Conservation (phyloP, 2,113 vertebrate species). For the Daphoenositta chrysoptera region DNA sequence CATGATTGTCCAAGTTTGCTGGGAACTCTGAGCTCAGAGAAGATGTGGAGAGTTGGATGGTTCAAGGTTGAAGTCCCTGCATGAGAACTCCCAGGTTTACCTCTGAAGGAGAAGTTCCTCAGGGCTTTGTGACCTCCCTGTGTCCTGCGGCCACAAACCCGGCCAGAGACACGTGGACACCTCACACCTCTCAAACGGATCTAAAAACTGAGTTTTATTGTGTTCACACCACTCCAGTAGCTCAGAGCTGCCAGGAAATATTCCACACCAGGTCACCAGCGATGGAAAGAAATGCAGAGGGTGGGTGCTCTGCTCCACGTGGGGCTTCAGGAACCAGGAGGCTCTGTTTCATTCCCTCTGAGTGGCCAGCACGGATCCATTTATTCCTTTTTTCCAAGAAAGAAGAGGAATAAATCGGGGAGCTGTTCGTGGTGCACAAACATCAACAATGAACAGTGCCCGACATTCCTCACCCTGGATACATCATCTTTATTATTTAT, state of each 20-base stretch:
- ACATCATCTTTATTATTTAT: background rate
- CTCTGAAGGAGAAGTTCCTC: background rate
- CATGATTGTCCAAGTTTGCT: rapidly evolving
- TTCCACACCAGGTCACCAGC: rapidly evolving
- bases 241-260: background rate
- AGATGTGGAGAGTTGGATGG: rapidly evolving
- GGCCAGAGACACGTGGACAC: background rate
- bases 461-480: too few species aligned
- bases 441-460: rapidly evolving
- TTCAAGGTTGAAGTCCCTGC: background rate
- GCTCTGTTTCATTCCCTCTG: background rate
- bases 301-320: background rate
- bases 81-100: background rate
- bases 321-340: background rate
- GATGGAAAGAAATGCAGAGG: too few species aligned
- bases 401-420: rapidly evolving
- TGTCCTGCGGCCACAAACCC: background rate
- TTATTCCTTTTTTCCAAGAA: background rate
- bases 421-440: rapidly evolving
- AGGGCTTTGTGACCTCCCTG: background rate
- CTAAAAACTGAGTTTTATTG: rapidly evolving
- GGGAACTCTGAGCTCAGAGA: background rate
- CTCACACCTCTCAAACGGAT: background rate
- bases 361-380: background rate
- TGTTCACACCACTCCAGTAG: too few species aligned